Conservation (phyloP, 1,140 invertebrate species). For the Lordiphosa collinella region DNA sequence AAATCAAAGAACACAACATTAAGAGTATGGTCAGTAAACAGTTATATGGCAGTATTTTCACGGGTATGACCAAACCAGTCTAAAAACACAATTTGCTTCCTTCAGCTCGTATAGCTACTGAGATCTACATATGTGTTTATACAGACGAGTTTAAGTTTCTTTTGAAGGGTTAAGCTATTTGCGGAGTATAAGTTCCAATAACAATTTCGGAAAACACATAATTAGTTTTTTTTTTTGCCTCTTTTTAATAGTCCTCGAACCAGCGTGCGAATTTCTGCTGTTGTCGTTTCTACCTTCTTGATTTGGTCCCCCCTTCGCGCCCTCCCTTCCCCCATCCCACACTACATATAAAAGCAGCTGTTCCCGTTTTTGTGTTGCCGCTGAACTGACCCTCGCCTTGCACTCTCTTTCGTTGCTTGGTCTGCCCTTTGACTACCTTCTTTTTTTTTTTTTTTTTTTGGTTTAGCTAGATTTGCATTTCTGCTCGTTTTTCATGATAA, state of each 20-base stretch:
- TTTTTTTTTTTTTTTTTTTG: constrained; percentile 12
- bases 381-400: constrained; percentile 22
- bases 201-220: no score
- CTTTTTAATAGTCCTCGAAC: not conserved
- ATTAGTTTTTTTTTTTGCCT: no score
- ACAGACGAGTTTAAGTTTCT: no score
- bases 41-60: no score
- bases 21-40: no score
- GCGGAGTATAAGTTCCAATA: no score
- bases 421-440: constrained; percentile 14
- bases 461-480: constrained; percentile 14
- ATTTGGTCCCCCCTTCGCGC: not conserved
- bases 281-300: constrained; percentile 18
- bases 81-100: no score
- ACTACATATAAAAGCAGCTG: constrained; percentile 28
- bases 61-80: no score
- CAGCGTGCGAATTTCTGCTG: constrained; percentile 7
- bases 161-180: no score
- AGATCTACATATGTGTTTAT: no score
- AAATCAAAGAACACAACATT: no score
- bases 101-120: no score
- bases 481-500: constrained; percentile 14
- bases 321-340: not conserved
- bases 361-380: constrained; percentile 13
- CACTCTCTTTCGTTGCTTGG: constrained; percentile 1